phyloP scores from a whole-genome alignment of 2,888 invertebrate genomes.

The Nomada lathburiana region DNA sequence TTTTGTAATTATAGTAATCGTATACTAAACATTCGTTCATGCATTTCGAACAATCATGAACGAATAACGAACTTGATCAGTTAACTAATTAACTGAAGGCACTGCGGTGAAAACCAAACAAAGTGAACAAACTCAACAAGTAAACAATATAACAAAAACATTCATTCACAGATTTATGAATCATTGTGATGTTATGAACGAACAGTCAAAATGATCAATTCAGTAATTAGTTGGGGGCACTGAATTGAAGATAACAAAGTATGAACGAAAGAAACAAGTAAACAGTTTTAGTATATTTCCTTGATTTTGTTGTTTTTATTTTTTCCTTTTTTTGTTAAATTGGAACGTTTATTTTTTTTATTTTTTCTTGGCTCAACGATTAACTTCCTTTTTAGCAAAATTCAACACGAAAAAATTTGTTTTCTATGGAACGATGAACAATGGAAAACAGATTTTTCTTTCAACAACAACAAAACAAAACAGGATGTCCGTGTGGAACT shows the following conservation, averaged over 20 bases:
- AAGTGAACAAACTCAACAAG: neutral
- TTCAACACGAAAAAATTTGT: slow-evolving; percentile 30
- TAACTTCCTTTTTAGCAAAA: slow-evolving; percentile 16
- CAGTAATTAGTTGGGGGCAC: too few species aligned
- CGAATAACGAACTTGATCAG: neutral
- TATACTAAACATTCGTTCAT: slow-evolving; percentile 2
- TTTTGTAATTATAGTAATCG: too few species aligned
- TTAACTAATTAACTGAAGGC: slow-evolving; percentile 26
- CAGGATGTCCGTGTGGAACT: neutral
- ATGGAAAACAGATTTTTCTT: slow-evolving; percentile 32
- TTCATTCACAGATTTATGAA: too few species aligned
- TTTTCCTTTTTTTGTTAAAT: neutral
- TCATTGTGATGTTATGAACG: neutral
- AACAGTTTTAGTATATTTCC: neutral
- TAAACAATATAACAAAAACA: neutral
- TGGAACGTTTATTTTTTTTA: neutral
- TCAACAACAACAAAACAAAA: slow-evolving; percentile 9
- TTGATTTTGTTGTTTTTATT: neutral
- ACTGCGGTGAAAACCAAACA: slow-evolving; percentile 43
- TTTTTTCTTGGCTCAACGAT: neutral
- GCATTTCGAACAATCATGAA: neutral
- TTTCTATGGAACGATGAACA: slow-evolving; percentile 41
- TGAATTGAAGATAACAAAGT: too few species aligned
- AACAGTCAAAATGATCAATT: too few species aligned
- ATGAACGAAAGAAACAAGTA: too few species aligned